A percentile compares a stretch with the other conserved stretches of the same genome.
Conservation (phyloP, 2,888 invertebrate species). For the Nycteola revayana region DNA sequence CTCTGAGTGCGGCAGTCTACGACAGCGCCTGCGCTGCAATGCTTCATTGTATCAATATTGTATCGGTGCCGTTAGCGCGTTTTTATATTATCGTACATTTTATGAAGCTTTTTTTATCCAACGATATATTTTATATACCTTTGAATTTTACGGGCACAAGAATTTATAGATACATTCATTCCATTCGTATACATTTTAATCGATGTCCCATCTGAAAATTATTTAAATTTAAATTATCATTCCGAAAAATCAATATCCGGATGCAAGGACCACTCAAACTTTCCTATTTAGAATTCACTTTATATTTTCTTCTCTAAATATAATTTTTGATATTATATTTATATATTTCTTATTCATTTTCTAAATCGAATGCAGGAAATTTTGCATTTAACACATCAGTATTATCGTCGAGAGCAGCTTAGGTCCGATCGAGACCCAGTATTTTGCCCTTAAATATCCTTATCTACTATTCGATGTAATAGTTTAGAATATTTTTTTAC, state of each 20-base stretch:
- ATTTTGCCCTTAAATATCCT: conserved; percentile 57
- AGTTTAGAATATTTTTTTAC: conserved; percentile 63
- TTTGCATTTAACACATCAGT: conserved; percentile 52
- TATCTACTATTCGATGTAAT: conserved; percentile 74
- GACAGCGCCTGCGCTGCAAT: conserved; percentile 49
- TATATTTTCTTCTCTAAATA: conserved; percentile 46
- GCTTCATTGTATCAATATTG: conserved; percentile 69
- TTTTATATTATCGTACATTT: conserved; percentile 47
- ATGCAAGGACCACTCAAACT: conserved; percentile 92
- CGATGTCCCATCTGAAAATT: conserved; percentile 28
- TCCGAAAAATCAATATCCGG: conserved; percentile 46
- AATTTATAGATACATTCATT: too few relatives aligned
- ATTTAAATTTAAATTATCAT: conserved; percentile 29
- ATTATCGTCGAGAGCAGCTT: conserved; percentile 60
- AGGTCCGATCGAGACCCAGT: conserved; percentile 53
- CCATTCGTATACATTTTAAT: too few relatives aligned
- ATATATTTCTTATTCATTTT: conserved; percentile 46
- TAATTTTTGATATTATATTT: conserved; percentile 37
- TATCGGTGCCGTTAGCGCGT: conserved; percentile 64
- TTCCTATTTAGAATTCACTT: conserved; percentile 77
- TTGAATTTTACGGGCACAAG: conserved; percentile 25
- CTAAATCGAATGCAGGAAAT: conserved; percentile 48
- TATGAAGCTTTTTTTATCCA: conserved; percentile 58
- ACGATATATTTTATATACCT: conserved; percentile 39
- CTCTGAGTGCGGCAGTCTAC: conserved; percentile 45